Base-by-base conservation (phyloP, 2,888 invertebrate species). In the Drosophila mimica region DNA sequence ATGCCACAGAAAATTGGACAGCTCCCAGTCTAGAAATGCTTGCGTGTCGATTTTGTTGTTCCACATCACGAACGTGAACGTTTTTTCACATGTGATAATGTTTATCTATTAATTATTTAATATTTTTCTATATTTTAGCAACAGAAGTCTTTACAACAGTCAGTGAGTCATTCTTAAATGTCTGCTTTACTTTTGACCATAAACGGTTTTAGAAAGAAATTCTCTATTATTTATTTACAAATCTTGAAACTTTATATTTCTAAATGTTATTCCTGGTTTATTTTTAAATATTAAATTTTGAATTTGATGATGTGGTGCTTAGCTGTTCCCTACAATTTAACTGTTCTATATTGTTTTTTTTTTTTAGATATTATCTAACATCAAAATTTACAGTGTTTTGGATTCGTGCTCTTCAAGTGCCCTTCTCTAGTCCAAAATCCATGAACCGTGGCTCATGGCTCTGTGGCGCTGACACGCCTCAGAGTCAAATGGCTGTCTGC, bases 1-100 rank as follows among this genome's bases (percentile, higher is more conserved):
- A 75, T 53, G 70, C 49, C 25, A 33, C 25, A 38, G 17, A 51
- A 54, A 56, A 61, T 61, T 30, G 38, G 15, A 8, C 63, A 76
- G 34, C 38, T 48, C 13, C 28, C 25, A 53, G 15, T 9, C 67
- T 20, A 36, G 59, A 33, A 31, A 58, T 17, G 11, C 25, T 20
- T 17, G 58, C 57, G 38, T 38, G 54, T 20, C 28, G 13, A 30
- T 40, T 38, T n/a, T 30, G 4, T 30, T 46, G 33, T 17, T n/a
- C 51, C 5, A 13, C 34, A 34, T 13, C 53, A 28, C 54, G 36
- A 54, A 54, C 17, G 11, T 2, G 15, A 34, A 20, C 3, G 2
- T 20, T n/a, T 20, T 25, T 9, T 33, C 54, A 17, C 54, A 54
- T 54, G 25, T 25, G 17, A 2, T 8, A 33, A n/a, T 30, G 15